Evolutionary conservation across 2,888 invertebrate species (phyloP).

Genomic region (Rhamphomyia laevipes): DNA sequence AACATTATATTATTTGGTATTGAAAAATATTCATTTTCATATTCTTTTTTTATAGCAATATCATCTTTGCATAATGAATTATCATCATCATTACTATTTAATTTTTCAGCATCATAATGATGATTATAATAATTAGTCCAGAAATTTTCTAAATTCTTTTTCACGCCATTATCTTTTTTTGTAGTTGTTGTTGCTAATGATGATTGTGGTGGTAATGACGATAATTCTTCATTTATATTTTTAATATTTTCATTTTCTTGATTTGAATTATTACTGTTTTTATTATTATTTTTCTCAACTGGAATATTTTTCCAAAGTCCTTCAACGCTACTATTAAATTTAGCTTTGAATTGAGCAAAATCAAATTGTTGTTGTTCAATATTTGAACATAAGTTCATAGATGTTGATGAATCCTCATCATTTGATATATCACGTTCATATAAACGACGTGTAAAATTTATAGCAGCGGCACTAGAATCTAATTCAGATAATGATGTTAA

Average conservation of each 20-base stretch:
- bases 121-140: slow-evolving; percentile 28
- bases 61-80: slow-evolving; percentile 12
- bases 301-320: slow-evolving; percentile 46
- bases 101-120: slow-evolving; percentile 21
- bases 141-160: slow-evolving; percentile 24
- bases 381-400: slow-evolving; percentile 1
- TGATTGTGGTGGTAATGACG: slow-evolving; percentile 3
- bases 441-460: slow-evolving; percentile 15
- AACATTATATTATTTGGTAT: slow-evolving; percentile 20
- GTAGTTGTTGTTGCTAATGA: slow-evolving; percentile 13
- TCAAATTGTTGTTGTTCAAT: slow-evolving; percentile 18
- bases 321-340: slow-evolving; percentile 56
- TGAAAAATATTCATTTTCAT: slow-evolving; percentile 22
- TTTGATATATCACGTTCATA: slow-evolving; percentile 20
- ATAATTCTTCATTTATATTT: not conserved
- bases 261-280: not conserved
- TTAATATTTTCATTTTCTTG: not conserved
- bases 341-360: slow-evolving; percentile 36
- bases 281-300: slow-evolving; percentile 26
- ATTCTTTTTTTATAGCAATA: slow-evolving; percentile 4
- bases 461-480: slow-evolving; percentile 1
- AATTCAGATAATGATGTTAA: slow-evolving; percentile 9
- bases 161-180: slow-evolving; percentile 7
- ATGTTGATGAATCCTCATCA: slow-evolving; percentile 9
- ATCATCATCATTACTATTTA: slow-evolving; percentile 16